Evolutionary conservation across 2,797 vertebrate species (phyloP), one percentile per base, ranked within the genome.

Genomic region (Denticeps clupeoides): DNA sequence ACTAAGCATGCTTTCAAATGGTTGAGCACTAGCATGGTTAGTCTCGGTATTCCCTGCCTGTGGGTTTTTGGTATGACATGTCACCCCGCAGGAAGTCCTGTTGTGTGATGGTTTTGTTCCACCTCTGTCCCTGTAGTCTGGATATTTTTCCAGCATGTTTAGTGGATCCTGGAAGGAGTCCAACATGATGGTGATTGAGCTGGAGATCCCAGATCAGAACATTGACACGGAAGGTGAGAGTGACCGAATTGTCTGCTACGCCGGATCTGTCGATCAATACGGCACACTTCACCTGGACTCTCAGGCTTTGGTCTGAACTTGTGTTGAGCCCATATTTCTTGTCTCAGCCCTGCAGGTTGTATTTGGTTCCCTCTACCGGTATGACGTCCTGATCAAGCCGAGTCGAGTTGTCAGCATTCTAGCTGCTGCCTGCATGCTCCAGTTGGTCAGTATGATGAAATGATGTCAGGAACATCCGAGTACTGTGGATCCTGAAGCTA

Each of bases 111-210:
- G n/a, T n/a, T n/a, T n/a, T 4, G 4, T 1, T 15, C 18, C 23
- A 10, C 9, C 8, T 41, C 47, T 25, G 21, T 11, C 62, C 26
- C 5, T 71, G 0, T 55, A 99, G 95, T 97, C 93, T 1, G 93
- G 92, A 11, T 99, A 98, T 80, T 98, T 99, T 72, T 94, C 91
- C 68, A 96, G 93, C 69, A 99, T 99, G 95, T 99, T 99, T 79
- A 96, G 94, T 35, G 95, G 95, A 27, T 96, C 92, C 28, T 99
- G 95, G 95, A 97, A 88, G 62, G 93, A 99, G 68, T 98, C 95
- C 8, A 89, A 71, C 68, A 97, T 97, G 92, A 87, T 85, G 60
- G 79, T 82, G 60, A 96, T 99, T 57, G 88, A 88, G 69, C 49
- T 99, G 71, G 92, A 98, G 77, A 99, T 98, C 63, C 95, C 95